Base-by-base conservation (phyloP, 2,113 vertebrate species). In the Steatornis caripensis region DNA sequence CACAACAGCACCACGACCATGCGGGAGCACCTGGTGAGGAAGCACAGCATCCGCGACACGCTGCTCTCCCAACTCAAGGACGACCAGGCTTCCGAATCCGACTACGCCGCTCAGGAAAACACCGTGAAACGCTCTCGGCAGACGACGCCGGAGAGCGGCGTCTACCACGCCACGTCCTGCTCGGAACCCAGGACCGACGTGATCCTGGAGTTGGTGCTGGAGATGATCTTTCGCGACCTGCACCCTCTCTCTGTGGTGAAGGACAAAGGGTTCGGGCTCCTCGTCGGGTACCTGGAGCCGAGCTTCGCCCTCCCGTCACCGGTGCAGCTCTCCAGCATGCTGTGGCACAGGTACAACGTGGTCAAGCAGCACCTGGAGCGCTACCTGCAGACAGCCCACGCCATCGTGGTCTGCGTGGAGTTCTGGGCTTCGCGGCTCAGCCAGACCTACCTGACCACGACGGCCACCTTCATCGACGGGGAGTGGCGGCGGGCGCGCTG, bases 1-100 rank as follows among this genome's bases (percentile, higher is more conserved):
- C 98, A 98, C 83, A 98, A 98, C 91, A 98, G 98, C 90, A 98
- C 97, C 54, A 98, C 97, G 5, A 96, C 97, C 2, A 97, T 98
- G 97, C 85, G 98, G 45, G 98, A 98, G 23, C 98, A 98, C n/a
- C 90, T 98, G 16, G 96, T 96, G 61, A 93, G 97, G 39, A 98
- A 97, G 36, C 98, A 98, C 94, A 96, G 96, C 72, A 96, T 98
- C 46, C 95, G 97, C 2, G 97, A 97, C 34, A 95, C 92, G 60
- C 46, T 93, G 48, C 43, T 93, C 12, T 62, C 94, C 18, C 94
- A 94, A 4, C 84, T 97, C 23, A 98, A 97, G 68, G 98, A 98
- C 8, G 97, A 97, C 8, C 84, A 66, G 21, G 48, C 57, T 11
- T 45, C 97, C 8, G 97, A 97, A 30, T 34, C 82, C 1, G 95